Evolutionary conservation across 2,888 invertebrate genomes (phyloP).

Genomic region (Plebejus argus): DNA sequence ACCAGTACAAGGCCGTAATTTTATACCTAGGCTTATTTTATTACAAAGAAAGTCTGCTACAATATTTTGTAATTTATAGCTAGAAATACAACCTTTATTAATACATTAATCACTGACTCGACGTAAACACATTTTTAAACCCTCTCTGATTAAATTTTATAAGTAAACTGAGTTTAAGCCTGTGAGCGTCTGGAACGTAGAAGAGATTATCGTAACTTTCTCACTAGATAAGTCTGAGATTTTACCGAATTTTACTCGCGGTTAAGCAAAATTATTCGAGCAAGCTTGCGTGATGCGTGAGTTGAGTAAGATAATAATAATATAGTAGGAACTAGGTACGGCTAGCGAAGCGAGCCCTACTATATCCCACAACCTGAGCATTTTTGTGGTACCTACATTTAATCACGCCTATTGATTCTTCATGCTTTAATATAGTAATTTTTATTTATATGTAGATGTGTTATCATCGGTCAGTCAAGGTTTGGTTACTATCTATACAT

Average conservation of each 20-base stretch:
- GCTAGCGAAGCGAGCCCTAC: too few species aligned
- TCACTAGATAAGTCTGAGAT: conserved; percentile 28
- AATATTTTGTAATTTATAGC: conserved; percentile 17
- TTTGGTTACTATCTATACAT: too few species aligned
- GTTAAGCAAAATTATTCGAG: background rate
- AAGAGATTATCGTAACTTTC: conserved; percentile 21
- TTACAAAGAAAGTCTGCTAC: background rate
- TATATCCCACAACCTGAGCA: too few species aligned
- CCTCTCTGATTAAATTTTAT: conserved; percentile 26
- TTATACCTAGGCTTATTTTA: background rate
- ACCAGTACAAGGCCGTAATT: too few species aligned
- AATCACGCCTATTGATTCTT: too few species aligned
- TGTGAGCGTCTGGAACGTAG: background rate
- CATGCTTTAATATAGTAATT: too few species aligned
- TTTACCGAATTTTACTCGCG: conserved; percentile 27
- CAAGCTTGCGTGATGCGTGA: background rate
- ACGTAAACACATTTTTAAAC: conserved; percentile 27
- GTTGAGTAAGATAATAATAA: background rate
- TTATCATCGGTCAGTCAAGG: too few species aligned
- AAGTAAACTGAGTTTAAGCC: conserved; percentile 22
- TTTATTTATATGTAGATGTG: too few species aligned
- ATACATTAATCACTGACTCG: conserved; percentile 5
- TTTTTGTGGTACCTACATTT: too few species aligned
- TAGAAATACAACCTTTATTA: conserved; percentile 1
- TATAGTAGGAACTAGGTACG: too few species aligned